Conservation (phyloP, 23 tunicate genomes). For the Oikopleura dioica region DNA sequence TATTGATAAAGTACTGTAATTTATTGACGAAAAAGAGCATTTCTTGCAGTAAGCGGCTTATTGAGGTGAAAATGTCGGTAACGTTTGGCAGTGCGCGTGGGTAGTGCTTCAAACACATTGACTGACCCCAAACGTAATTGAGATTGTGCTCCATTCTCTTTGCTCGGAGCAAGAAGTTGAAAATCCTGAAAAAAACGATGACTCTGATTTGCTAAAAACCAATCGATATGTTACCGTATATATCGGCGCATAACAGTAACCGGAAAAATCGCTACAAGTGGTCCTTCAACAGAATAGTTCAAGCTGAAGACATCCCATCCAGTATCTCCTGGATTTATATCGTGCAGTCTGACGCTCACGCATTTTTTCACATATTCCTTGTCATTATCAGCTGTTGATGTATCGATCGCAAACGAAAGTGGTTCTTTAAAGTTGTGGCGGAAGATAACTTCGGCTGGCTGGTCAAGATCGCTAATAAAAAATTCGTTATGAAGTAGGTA, state of each 20-base stretch:
- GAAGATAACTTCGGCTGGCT: slow-evolving; percentile 40
- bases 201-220: no score
- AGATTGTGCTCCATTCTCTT: slow-evolving; percentile 84
- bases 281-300: slow-evolving; percentile 53
- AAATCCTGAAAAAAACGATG: slow-evolving; percentile 42
- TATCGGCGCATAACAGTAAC: not conserved
- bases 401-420: slow-evolving; percentile 54
- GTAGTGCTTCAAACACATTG: no score
- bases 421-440: slow-evolving; percentile 65
- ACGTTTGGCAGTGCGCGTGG: no score
- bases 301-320: slow-evolving; percentile 96
- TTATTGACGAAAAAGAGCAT: slow-evolving; percentile 84
- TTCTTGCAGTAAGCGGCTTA: slow-evolving; percentile 28
- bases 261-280: not conserved
- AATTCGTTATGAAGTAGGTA: no score
- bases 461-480: slow-evolving; percentile 41
- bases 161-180: slow-evolving; percentile 79
- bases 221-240: not conserved
- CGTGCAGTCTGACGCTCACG: slow-evolving; percentile 47
- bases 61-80: not conserved
- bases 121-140: slow-evolving; percentile 45
- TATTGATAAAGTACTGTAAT: slow-evolving; percentile 79
- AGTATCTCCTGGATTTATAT: slow-evolving; percentile 67
- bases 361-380: slow-evolving; percentile 59
- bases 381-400: slow-evolving; percentile 65